These are phyloP conservation scores for Trachemys scripta DNA, from an alignment of 2,113 vertebrate species.

Conservation along the genomic window DNA sequence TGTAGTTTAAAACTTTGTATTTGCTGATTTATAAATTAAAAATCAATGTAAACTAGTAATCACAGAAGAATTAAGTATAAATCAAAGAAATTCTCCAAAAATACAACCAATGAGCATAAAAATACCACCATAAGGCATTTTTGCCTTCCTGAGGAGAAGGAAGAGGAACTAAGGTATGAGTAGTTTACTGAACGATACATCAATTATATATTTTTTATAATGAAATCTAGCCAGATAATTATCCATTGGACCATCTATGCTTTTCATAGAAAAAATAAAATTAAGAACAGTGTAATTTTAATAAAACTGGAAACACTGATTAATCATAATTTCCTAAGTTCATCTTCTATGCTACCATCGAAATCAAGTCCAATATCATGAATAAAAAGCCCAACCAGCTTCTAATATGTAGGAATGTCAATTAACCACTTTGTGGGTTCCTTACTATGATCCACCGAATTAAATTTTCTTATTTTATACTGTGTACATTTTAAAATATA, in stretches of 20 bases:
- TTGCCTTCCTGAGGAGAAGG: neutral
- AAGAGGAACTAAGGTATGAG: conserved; percentile 18
- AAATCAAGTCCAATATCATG: neutral
- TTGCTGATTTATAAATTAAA: neutral
- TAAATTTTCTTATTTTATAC: neutral
- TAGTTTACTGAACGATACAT: neutral
- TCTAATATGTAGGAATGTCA: neutral
- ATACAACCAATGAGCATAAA: neutral
- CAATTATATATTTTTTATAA: conserved; percentile 32
- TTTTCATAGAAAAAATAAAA: conserved; percentile 39
- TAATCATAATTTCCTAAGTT: conserved; percentile 22
- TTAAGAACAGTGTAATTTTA: conserved; percentile 6
- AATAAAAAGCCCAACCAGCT: neutral
- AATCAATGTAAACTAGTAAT: neutral
- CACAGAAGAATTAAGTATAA: neutral
- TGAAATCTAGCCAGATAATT: conserved; percentile 59
- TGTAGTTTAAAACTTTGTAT: neutral
- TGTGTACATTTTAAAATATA: neutral
- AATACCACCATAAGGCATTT: neutral
- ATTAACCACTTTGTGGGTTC: neutral
- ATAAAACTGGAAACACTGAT: conserved; percentile 48
- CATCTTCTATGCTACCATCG: neutral
- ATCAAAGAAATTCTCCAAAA: neutral
- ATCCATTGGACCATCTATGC: conserved; percentile 46
- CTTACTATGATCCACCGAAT: neutral